These are phyloP conservation scores for Cotesia typhae DNA, from an alignment of 1,140 invertebrate genomes.

Conservation along the genomic window DNA sequence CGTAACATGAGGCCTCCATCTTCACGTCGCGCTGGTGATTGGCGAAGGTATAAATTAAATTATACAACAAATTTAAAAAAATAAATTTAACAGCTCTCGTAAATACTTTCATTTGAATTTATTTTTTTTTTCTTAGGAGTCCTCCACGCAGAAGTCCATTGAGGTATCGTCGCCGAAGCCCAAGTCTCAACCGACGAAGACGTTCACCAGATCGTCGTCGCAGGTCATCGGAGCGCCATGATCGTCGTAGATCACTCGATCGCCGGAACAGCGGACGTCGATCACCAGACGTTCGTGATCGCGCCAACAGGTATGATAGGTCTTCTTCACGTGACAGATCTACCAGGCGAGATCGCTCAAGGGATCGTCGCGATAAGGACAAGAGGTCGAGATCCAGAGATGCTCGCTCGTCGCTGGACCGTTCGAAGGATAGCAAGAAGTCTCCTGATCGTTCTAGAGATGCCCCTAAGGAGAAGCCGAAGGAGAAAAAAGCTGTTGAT, in stretches of 20 bases:
- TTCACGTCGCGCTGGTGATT: conserved; percentile 60
- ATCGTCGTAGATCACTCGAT: conserved; percentile 56
- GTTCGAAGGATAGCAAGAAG: conserved; percentile 50
- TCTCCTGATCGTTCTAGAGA: conserved; percentile 55
- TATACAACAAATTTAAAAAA: neutral
- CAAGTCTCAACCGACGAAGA: conserved; percentile 57
- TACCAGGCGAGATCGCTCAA: conserved; percentile 55
- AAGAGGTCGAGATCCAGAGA: conserved; percentile 53
- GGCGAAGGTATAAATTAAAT: conserved; percentile 55
- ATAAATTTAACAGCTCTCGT: neutral
- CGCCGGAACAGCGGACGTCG: conserved; percentile 65
- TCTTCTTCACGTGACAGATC: conserved; percentile 61
- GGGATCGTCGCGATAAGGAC: conserved; percentile 56
- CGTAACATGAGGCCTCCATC: conserved; percentile 63
- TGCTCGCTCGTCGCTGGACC: conserved; percentile 50
- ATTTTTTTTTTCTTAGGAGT: conserved; percentile 43
- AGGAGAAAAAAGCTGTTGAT: conserved; percentile 47
- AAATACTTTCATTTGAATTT: neutral
- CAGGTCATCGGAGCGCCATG: conserved; percentile 58
- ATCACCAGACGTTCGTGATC: conserved; percentile 61
- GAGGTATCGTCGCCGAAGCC: conserved; percentile 58
- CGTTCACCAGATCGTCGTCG: conserved; percentile 59
- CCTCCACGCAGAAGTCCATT: conserved; percentile 58
- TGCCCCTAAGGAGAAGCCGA: conserved; percentile 42
- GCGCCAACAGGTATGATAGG: conserved; percentile 58